Percentiles rank a stretch among this genome's conserved stretches.
These are phyloP conservation scores for Tragelaphus buxtoni DNA, from an alignment of 2,113 vertebrate species.

Conservation along the genomic window DNA sequence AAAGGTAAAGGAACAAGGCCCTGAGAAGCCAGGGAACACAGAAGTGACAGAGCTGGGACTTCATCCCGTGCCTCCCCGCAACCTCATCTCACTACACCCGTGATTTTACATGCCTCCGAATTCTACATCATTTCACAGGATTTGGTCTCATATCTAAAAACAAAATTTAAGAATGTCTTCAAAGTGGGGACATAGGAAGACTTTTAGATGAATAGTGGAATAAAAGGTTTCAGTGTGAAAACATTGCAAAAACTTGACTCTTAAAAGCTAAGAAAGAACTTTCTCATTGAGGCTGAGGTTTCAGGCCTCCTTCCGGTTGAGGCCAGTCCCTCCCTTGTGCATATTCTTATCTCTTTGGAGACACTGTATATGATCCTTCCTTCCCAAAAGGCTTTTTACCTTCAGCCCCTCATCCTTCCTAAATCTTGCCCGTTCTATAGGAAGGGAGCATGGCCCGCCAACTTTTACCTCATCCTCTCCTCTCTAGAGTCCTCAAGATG, in stretches of 20 bases:
- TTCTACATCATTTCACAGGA: neutral
- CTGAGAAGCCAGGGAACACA: neutral
- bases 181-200: neutral
- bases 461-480: neutral
- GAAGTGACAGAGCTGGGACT: neutral
- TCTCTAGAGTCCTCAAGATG: neutral
- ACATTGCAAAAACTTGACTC: neutral
- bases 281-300: neutral
- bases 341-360: neutral
- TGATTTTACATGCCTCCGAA: neutral
- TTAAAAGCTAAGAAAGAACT: neutral
- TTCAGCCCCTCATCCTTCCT: neutral
- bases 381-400: neutral
- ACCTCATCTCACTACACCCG: neutral
- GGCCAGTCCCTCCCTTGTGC: rapidly evolving
- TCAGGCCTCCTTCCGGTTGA: neutral
- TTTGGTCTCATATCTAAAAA: neutral
- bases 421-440: neutral
- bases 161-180: neutral
- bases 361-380: neutral
- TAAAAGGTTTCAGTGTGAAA: neutral
- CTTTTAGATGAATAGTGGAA: neutral
- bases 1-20: neutral
- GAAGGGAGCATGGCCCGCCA: neutral
- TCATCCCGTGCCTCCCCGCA: rapidly evolving